Evolutionary conservation across 2,113 vertebrate genomes (phyloP).

Genomic region (Clinocottus analis): DNA sequence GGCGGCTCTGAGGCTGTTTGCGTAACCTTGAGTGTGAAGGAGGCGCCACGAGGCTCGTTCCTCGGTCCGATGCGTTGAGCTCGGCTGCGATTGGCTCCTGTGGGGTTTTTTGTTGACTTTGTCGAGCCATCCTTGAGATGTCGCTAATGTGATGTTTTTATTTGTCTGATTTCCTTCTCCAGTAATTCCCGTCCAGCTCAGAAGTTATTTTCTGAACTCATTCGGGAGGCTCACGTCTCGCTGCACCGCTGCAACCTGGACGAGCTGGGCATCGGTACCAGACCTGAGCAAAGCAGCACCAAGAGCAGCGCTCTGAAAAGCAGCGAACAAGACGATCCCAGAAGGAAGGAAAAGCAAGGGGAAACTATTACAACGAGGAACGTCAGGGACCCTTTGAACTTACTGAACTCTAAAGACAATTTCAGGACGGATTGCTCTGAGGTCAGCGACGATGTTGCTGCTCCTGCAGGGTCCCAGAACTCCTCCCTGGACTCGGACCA

Average conservation of each 20-base stretch:
- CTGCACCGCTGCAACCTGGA: slow-evolving; percentile 71
- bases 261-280: slow-evolving; percentile 16
- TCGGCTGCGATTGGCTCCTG: neutral
- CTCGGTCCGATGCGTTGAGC: neutral
- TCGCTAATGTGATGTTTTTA: slow-evolving; percentile 27
- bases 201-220: slow-evolving; percentile 76
- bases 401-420: neutral
- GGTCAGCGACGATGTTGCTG: neutral
- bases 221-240: slow-evolving; percentile 77
- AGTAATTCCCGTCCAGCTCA: slow-evolving; percentile 53
- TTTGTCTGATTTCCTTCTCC: slow-evolving; percentile 46
- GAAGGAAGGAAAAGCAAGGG: neutral
- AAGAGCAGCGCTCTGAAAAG: neutral
- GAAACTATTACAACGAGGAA: neutral
- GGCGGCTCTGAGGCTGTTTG: neutral
- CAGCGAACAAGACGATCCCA: neutral
- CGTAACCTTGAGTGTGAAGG: neutral
- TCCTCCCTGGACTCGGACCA: slow-evolving; percentile 14
- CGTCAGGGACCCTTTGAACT: slow-evolving; percentile 5
- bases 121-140: neutral
- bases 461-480: neutral
- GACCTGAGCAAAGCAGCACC: slow-evolving; percentile 22
- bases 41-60: neutral
- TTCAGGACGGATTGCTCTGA: neutral
- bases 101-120: neutral